Evolutionary conservation across 2,888 invertebrate species (phyloP).

Genomic region (Melanophora roralis): DNA sequence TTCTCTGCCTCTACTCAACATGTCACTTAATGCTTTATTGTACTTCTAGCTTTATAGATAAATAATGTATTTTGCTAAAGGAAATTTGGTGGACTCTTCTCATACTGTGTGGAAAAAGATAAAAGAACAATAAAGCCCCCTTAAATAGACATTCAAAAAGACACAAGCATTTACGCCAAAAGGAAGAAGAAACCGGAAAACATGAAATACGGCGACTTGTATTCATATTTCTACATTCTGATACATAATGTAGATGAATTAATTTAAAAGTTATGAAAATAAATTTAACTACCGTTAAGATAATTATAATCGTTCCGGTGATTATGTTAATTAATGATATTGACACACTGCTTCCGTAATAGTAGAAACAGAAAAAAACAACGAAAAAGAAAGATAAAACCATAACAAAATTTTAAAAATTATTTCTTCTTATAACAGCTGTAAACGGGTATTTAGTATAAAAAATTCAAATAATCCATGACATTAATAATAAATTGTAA

Average conservation of each 20-base stretch:
- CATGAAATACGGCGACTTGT: background rate
- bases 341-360: slow-evolving; percentile 7
- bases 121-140: background rate
- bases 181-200: background rate
- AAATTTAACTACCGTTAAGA: slow-evolving; percentile 48
- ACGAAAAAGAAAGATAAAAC: background rate
- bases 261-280: slow-evolving; percentile 52
- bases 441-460: slow-evolving; percentile 10
- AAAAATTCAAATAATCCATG: slow-evolving; percentile 28
- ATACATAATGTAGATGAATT: slow-evolving; percentile 25
- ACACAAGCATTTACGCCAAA: background rate
- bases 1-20: background rate
- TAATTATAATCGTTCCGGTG: slow-evolving; percentile 48
- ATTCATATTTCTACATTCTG: background rate
- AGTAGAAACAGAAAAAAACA: background rate
- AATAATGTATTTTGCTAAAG: slow-evolving; percentile 31
- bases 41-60: slow-evolving; percentile 22
- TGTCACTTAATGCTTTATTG: background rate
- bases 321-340: slow-evolving; percentile 41
- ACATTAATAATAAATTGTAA: slow-evolving; percentile 39
- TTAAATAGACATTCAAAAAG: background rate
- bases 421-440: slow-evolving; percentile 22
- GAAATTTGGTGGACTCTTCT: slow-evolving; percentile 32
- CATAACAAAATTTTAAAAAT: slow-evolving; percentile 21
- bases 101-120: background rate